Evolutionary conservation across 2,797 vertebrate genomes (phyloP), one percentile per base, ranked within the genome.

Genomic region (Phalloptychus januarius): DNA sequence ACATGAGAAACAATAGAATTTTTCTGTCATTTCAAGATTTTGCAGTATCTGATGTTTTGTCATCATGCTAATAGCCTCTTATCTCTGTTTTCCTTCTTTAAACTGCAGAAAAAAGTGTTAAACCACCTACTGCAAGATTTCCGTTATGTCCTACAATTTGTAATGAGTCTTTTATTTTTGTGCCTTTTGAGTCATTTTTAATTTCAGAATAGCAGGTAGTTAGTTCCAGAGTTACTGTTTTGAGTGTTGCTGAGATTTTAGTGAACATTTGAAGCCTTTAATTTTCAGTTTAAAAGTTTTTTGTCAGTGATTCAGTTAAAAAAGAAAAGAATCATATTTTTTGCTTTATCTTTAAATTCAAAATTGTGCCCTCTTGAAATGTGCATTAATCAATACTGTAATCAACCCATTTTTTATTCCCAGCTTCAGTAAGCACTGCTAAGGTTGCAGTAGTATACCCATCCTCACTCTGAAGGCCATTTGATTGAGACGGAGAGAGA

Each of bases 401-500:
- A 79, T 77, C 72, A 81, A 58, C 85, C 70, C 23, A 75, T 45
- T 82, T 78, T 86, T 83, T 52, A 85, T 89, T 76, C 83, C 70
- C 50, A 54, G 74, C 69, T 89, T 73, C 77, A 75, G 87, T 76
- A 74, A 79, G 71, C 44, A 10, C 79, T 74, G 78, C 74, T 79
- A 2, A 84, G 77, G 82, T 80, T 87, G 38, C 78, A 33, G 74
- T 56, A 82, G 81, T 74, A 74, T 77, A 79, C 77, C 72, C 69
- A 61, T 83, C 77, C 79, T 70, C 84, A 73, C 79, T 72, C 75
- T 79, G 75, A 76, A 71, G 89, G 78, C 83, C 4, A 13, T 91
- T 89, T 91, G 93, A 93, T 92, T 85, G 86, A 93, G 88, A 74
- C 16, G 85, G 76, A 80, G 84, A 76, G 76, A 67, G 83, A 87